Conservation (phyloP, 2,797 vertebrate genomes). For the Tympanoctomys barrerae region DNA sequence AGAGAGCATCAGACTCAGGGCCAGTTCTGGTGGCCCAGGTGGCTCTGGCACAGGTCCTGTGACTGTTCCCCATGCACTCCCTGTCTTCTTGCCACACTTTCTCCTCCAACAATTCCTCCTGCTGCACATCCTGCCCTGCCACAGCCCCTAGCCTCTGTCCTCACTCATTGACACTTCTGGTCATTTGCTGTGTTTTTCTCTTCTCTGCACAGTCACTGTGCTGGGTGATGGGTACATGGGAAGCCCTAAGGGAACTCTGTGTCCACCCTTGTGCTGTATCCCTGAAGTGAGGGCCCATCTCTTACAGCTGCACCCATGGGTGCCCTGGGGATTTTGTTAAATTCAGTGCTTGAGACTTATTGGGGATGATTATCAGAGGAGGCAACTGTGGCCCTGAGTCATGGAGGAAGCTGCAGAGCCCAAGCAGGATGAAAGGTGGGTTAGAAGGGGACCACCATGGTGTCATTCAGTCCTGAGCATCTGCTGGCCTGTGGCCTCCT, state of each 20-base stretch:
- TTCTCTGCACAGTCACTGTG: neutral
- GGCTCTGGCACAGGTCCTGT: too few species aligned
- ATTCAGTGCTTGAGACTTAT: neutral
- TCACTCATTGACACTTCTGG: too few species aligned
- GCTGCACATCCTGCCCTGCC: neutral
- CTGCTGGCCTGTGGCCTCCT: constrained; percentile 11
- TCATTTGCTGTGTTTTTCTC: too few species aligned
- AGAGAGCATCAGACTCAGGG: too few species aligned
- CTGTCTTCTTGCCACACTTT: neutral
- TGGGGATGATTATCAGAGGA: neutral
- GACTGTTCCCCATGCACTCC: neutral
- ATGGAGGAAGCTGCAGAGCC: neutral
- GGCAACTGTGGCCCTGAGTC: neutral
- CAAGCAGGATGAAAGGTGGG: neutral
- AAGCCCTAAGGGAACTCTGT: neutral
- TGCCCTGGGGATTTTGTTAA: neutral
- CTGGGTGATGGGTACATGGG: neutral
- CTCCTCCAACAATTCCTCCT: too few species aligned
- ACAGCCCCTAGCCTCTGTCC: neutral
- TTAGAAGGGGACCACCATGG: neutral
- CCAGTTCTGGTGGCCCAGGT: too few species aligned
- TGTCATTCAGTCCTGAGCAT: neutral
- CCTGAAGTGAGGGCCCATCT: neutral
- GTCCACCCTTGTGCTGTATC: neutral
- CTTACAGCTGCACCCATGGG: neutral